Conservation (phyloP, 1,140 invertebrate genomes). For the Cepaea nemoralis region DNA sequence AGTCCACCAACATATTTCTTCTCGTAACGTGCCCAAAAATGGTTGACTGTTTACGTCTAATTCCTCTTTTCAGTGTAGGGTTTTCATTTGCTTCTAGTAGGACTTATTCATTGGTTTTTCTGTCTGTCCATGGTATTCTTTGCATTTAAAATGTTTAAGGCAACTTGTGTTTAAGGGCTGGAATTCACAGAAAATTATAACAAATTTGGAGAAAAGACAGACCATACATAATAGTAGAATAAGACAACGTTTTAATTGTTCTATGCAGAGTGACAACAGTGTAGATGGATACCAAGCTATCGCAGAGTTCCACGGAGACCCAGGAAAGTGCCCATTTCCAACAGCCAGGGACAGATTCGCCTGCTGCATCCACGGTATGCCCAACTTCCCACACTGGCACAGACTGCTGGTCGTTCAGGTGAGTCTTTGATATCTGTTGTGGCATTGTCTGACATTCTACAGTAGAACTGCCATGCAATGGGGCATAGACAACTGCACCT, state of each 20-base stretch:
- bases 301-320: slow-evolving; percentile 48
- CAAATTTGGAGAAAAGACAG: neutral
- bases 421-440: too few species aligned
- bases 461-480: too few species aligned
- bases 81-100: too few species aligned
- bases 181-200: neutral
- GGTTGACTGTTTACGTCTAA: too few species aligned
- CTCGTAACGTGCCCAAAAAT: too few species aligned
- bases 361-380: slow-evolving; percentile 50
- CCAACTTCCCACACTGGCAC: slow-evolving; percentile 53
- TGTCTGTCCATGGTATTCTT: neutral
- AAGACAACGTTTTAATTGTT: too few species aligned
- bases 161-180: neutral
- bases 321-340: slow-evolving; percentile 43
- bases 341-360: slow-evolving; percentile 38
- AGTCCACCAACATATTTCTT: too few species aligned
- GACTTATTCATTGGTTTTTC: neutral
- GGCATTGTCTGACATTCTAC: too few species aligned
- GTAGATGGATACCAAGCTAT: slow-evolving; percentile 46
- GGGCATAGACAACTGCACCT: too few species aligned
- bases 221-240: neutral
- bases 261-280: slow-evolving; percentile 42
- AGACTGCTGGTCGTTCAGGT: slow-evolving; percentile 48
- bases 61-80: too few species aligned
- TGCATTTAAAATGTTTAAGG: neutral